Base-by-base conservation (phyloP, 2,797 vertebrate genomes). In the Linurgus olivaceus region DNA sequence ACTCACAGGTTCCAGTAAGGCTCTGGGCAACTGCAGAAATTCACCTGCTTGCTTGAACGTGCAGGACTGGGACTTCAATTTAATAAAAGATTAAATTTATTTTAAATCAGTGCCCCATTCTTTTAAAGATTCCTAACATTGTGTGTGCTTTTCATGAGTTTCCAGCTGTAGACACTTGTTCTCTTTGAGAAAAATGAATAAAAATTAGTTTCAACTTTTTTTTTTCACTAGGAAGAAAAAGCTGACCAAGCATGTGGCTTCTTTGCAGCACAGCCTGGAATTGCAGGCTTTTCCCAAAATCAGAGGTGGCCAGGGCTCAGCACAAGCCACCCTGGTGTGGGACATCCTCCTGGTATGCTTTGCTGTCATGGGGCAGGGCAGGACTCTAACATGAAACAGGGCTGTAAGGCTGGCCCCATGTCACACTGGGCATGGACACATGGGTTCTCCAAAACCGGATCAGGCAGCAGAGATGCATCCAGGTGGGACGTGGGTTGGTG, bases 81-180 rank as follows among this genome's bases (percentile, higher is more conserved):
- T 59, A 74, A 59, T 65, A 82, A 89, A 91, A 81, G 7, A 93
- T 42, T 33, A 44, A 45, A 66, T 57, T 72, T 51, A 33, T 59
- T 87, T 93, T 70, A 93, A 82, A 88, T 55, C 26, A 47, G 38
- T 38, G 16, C 16, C 70, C 38, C 55, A 38, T 20, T 87, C 40
- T 83, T 92, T 87, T 74, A 96, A 89, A 68, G 87, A 90, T 47
- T 62, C 51, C 51, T 55, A 92, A 84, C 58, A 50, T 42, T 44
- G 16, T 33, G 42, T 48, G 51, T 54, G 76, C 45, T 44, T 84
- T 93, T 96, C 65, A 65, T 25, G 44, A 78, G 29, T 70, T 91
- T 91, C 88, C 83, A 96, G 93, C 78, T 96, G 94, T 38, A 93
- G 58, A 77, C 70, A 93, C 83, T 94, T 90, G 26, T 68, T 94